These are phyloP conservation scores for Hylaeus anthracinus DNA, from an alignment of 1,140 invertebrate species.

Conservation along the genomic window DNA sequence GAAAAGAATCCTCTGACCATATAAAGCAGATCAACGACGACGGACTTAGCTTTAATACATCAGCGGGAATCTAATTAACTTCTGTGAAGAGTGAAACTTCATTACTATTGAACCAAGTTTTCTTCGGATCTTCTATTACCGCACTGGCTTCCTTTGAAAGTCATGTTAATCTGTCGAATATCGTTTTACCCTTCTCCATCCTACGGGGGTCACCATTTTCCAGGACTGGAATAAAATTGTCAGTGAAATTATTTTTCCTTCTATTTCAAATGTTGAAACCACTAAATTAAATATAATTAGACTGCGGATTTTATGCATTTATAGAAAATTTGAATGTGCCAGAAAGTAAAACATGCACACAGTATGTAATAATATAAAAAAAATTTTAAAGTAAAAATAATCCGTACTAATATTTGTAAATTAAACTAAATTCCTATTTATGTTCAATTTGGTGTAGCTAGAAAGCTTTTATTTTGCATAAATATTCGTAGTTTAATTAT, in stretches of 20 bases:
- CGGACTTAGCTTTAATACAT: not conserved
- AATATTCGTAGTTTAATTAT: no score
- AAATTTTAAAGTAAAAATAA: no score
- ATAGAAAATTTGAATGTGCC: no score
- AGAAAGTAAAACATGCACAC: no score
- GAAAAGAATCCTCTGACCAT: not conserved
- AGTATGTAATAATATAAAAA: no score
- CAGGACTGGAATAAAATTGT: not conserved
- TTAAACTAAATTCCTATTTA: no score
- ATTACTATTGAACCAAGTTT: conserved; percentile 22
- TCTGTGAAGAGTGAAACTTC: conserved; percentile 9
- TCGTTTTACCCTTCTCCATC: not conserved
- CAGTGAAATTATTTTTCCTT: not conserved
- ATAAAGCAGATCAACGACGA: conserved; percentile 18
- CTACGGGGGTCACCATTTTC: no score
- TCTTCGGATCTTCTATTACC: not conserved
- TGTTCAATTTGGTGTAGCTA: no score
- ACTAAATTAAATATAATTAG: not conserved
- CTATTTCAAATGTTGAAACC: not conserved
- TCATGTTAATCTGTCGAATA: conserved; percentile 22
- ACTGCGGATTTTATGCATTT: no score
- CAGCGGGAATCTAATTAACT: conserved; percentile 16
- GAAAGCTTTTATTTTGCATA: no score
- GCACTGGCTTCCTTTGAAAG: not conserved
- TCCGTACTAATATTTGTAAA: no score